These are phyloP conservation scores for Drosophila guanche DNA, from an alignment of 1,140 invertebrate genomes.

Conservation along the genomic window DNA sequence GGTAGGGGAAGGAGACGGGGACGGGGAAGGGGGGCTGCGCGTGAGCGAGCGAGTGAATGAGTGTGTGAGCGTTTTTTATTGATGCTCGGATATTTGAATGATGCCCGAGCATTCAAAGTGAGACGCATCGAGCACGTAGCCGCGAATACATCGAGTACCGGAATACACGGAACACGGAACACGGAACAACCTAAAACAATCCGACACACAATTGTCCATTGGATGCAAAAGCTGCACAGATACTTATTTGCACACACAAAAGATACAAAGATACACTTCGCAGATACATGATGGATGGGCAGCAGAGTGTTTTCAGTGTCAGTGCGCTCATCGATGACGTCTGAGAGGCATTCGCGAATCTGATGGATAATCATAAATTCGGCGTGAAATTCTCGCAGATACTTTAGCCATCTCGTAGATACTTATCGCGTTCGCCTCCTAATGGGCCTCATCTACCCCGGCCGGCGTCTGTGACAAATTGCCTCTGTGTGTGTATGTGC, in stretches of 20 bases:
- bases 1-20: slow-evolving; percentile 31
- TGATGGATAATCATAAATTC: slow-evolving; percentile 65
- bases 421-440: slow-evolving; percentile 31
- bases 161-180: slow-evolving; percentile 16
- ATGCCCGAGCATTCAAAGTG: slow-evolving; percentile 83
- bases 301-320: slow-evolving; percentile 55
- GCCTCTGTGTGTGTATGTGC: slow-evolving; percentile 43
- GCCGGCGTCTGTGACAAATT: slow-evolving; percentile 36
- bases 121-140: slow-evolving; percentile 83
- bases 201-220: slow-evolving; percentile 53
- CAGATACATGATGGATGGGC: slow-evolving; percentile 72
- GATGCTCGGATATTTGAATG: slow-evolving; percentile 84
- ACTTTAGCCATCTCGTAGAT: slow-evolving; percentile 40
- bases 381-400: slow-evolving; percentile 63
- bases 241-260: neutral
- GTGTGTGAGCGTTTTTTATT: slow-evolving; percentile 77
- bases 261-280: slow-evolving; percentile 30
- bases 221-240: slow-evolving; percentile 37
- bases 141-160: slow-evolving; percentile 67
- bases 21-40: neutral
- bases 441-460: slow-evolving; percentile 11
- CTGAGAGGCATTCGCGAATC: slow-evolving; percentile 54
- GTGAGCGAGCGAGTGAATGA: slow-evolving; percentile 22
- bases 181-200: slow-evolving; percentile 25
- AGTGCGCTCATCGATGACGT: slow-evolving; percentile 59